Evolutionary conservation across 2,888 invertebrate species (phyloP).

Genomic region (Leucozona laternaria): DNA sequence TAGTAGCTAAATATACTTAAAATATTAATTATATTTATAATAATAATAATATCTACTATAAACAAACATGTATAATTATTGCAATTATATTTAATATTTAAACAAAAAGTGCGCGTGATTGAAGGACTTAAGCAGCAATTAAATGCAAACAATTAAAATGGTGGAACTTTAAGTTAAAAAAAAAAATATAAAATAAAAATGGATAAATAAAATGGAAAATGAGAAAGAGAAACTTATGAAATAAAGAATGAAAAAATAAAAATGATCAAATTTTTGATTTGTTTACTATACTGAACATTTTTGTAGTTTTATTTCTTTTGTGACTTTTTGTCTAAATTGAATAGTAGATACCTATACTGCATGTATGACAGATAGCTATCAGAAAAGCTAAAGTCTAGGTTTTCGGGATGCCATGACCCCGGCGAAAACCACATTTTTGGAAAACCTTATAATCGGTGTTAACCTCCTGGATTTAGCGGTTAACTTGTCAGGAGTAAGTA

Average conservation of each 20-base stretch:
- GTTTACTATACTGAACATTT: slow-evolving; percentile 52
- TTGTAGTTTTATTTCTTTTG: too few relatives aligned
- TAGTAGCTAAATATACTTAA: slow-evolving; percentile 73
- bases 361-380: too few relatives aligned
- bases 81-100: slow-evolving; percentile 51
- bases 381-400: too few relatives aligned
- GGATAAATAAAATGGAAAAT: slow-evolving; percentile 61
- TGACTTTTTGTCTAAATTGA: too few relatives aligned
- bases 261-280: slow-evolving; percentile 57
- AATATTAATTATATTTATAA: slow-evolving; percentile 36
- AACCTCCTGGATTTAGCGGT: too few relatives aligned
- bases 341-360: too few relatives aligned
- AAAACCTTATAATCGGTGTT: too few relatives aligned
- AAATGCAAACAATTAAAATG: slow-evolving; percentile 41
- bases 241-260: slow-evolving; percentile 50
- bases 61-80: slow-evolving; percentile 61
- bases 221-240: slow-evolving; percentile 38
- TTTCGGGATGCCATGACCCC: too few relatives aligned
- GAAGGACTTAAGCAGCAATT: slow-evolving; percentile 38
- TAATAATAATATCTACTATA: neutral
- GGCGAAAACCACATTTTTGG: too few relatives aligned
- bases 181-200: slow-evolving; percentile 51
- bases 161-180: slow-evolving; percentile 52
- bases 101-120: slow-evolving; percentile 43
- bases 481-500: too few relatives aligned